These are phyloP conservation scores for Selenia dentaria DNA, from an alignment of 2,888 invertebrate genomes.

Conservation along the genomic window DNA sequence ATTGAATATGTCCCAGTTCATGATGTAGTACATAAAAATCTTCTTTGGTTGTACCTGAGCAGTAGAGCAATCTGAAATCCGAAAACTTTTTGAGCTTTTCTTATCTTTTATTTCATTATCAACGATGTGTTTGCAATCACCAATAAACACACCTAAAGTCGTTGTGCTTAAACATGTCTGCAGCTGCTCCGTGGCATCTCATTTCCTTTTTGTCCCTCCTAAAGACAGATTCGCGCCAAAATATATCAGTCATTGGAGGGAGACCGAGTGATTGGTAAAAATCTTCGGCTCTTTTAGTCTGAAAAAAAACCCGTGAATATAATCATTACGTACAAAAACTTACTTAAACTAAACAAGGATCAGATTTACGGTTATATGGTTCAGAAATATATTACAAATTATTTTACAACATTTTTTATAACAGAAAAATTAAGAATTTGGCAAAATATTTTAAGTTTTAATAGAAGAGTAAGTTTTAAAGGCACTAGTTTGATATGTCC, in stretches of 20 bases:
- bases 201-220: constrained; percentile 44
- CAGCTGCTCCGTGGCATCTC: constrained; percentile 89
- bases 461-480: too few species aligned
- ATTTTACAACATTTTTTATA: too few species aligned
- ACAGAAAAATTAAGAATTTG: too few species aligned
- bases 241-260: constrained; percentile 84
- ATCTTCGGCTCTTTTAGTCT: constrained; percentile 86
- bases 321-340: too few species aligned
- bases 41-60: constrained; percentile 84
- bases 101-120: too few species aligned
- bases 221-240: constrained; percentile 86
- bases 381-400: too few species aligned
- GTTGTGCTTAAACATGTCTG: constrained; percentile 87
- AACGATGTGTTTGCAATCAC: too few species aligned
- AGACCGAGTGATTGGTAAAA: constrained; percentile 87
- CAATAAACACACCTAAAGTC: constrained; percentile 92
- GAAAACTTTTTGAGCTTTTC: not conserved
- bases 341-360: too few species aligned
- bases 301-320: constrained; percentile 4
- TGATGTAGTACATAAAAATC: constrained; percentile 89
- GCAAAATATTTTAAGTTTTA: too few species aligned
- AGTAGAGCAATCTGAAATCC: constrained; percentile 85
- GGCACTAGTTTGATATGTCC: too few species aligned
- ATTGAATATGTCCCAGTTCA: constrained; percentile 90
- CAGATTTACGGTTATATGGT: too few species aligned